phyloP scores from a whole-genome alignment of 2,797 vertebrate genomes.

The Sebastolobus alascanus region DNA sequence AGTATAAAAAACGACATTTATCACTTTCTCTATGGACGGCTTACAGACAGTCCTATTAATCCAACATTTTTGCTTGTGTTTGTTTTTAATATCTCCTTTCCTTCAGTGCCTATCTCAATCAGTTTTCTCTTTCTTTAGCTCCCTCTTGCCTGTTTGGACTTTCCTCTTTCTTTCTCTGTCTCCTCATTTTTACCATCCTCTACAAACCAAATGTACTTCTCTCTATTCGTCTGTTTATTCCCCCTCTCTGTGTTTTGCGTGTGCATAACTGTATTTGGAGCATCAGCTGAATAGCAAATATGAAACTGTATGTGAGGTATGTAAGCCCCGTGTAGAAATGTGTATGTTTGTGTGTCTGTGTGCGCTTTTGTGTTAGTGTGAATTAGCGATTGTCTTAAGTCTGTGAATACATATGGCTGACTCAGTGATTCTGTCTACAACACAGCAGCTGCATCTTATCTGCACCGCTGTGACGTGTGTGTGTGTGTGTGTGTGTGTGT shows the following conservation, averaged over 20 bases:
- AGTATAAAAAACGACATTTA: not conserved
- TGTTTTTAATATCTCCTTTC: not conserved
- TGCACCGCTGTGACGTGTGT: constrained; percentile 77
- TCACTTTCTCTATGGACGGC: not conserved
- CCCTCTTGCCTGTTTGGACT: constrained; percentile 4
- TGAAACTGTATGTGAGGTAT: constrained; percentile 55
- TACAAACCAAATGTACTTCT: constrained; percentile 30
- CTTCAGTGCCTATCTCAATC: not conserved
- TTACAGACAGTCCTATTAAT: not conserved
- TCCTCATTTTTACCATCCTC: constrained; percentile 17
- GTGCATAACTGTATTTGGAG: constrained; percentile 43
- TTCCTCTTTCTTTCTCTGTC: not conserved
- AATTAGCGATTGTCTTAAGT: constrained; percentile 82
- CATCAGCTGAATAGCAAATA: constrained; percentile 63
- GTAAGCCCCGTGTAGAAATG: constrained; percentile 47
- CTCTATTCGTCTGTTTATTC: constrained; percentile 31
- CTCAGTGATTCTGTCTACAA: constrained; percentile 82
- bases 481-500: constrained; percentile 47
- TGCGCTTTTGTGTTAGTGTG: constrained; percentile 62
- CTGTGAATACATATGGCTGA: constrained; percentile 82
- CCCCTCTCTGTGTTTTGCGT: constrained; percentile 14
- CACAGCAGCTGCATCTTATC: constrained; percentile 85
- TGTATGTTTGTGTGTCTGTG: constrained; percentile 50
- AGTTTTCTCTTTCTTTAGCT: constrained; percentile 1
- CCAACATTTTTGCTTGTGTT: not conserved